Evolutionary conservation across 2,797 vertebrate genomes (phyloP).

Genomic region (Brachyrhaphis roseni): DNA sequence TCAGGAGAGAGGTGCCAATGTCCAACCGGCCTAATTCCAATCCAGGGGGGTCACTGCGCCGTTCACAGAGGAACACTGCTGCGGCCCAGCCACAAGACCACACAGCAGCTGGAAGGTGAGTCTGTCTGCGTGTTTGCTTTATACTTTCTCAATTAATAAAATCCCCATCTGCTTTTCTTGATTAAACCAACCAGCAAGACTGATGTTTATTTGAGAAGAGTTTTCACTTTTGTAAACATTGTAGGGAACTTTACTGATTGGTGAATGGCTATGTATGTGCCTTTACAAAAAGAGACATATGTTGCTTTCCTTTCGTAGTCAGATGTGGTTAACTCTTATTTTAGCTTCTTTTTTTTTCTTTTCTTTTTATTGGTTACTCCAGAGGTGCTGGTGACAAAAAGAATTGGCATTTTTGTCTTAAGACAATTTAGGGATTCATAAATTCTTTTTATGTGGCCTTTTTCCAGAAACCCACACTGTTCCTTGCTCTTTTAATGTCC

Average conservation of each 20-base stretch:
- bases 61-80: conserved; percentile 99
- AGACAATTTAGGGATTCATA: conserved; percentile 42
- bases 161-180: conserved; percentile 12
- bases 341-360: background rate
- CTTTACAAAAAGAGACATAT: conserved; percentile 18
- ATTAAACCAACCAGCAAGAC: conserved; percentile 6
- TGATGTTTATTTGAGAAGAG: background rate
- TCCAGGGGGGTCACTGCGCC: conserved; percentile 99
- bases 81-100: conserved; percentile 99
- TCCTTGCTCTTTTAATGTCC: conserved; percentile 83
- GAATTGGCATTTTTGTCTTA: conserved; percentile 7
- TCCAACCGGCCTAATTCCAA: conserved; percentile 99
- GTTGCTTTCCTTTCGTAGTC: conserved; percentile 22
- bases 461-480: conserved; percentile 66
- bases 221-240: conserved; percentile 12
- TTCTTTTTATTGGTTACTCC: conserved; percentile 15
- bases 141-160: conserved; percentile 8
- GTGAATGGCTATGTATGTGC: conserved; percentile 9
- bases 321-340: conserved; percentile 34
- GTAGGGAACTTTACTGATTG: conserved; percentile 4
- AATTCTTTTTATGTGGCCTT: conserved; percentile 43
- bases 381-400: conserved; percentile 31
- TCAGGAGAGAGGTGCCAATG: conserved; percentile 99
- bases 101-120: conserved; percentile 95
- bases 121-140: background rate